Base-by-base conservation (phyloP, 2,888 invertebrate species). In the Disparrhopalites patrizii region DNA sequence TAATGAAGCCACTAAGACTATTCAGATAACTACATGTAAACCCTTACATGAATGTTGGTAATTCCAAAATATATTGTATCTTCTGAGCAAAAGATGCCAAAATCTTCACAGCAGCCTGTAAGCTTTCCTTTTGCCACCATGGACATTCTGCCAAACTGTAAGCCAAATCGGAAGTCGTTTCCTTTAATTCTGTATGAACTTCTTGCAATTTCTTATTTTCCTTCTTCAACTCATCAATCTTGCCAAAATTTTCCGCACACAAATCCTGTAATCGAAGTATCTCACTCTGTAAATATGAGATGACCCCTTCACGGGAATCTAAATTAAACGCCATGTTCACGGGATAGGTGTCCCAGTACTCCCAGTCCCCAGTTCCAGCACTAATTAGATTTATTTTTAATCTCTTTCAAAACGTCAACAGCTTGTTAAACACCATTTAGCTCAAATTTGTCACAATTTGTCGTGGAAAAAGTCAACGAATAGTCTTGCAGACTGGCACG, bases 91-190 rank as follows among this genome's bases (percentile, higher is more conserved):
- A 68, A 1, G 65, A 54, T 8, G 62, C 58, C n/a, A 66, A 30
- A 43, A 68, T 60, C 50, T 52, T 36, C 13, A 65, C 23, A 5
- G 68, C 62, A 7, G 56, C 27, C n/a, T 62, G 38, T 18, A 56
- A 36, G 40, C 38, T 51, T 4, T 66, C 66, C 23, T 56, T 56
- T 51, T 62, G 47, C 68, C 68, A 68, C 66, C 66, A 66, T 7
- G 68, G 68, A 47, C 31, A 65, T 30, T 62, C 62, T 2, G 68
- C 68, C n/a, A 68, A 47, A 54, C 66, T 65, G 33, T 66, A 68
- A 13, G 68, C 68, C 40, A 68, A 52, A 54, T 68, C 68, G 3
- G 62, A 57, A 3, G 68, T 68, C 3, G 68, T 68, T 27, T 66
- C 68, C 15, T 63, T 65, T 15, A 68, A 20, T 28, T 68, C 68